Evolutionary conservation across 2,797 vertebrate species (phyloP).

Genomic region (Poecilia velifera): DNA sequence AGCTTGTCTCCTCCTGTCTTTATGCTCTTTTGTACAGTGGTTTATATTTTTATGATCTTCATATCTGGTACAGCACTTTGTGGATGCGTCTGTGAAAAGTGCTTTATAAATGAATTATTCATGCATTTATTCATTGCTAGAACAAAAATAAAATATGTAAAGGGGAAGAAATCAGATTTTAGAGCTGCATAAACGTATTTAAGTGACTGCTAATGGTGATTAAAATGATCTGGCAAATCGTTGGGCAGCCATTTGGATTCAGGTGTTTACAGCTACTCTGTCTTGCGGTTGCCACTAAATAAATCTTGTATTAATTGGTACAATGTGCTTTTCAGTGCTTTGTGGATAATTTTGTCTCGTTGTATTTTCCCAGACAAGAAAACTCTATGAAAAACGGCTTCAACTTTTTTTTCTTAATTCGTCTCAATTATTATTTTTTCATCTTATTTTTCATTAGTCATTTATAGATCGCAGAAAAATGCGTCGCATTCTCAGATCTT

Average conservation of each 20-base stretch:
- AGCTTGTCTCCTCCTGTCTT: background rate
- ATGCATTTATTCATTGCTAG: background rate
- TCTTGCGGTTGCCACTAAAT: background rate
- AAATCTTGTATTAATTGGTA: background rate
- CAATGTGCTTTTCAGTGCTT: background rate
- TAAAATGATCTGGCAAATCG: background rate
- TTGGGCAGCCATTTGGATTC: background rate
- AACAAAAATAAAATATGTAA: background rate
- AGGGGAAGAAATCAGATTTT: background rate
- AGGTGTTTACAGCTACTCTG: background rate
- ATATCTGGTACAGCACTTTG: background rate
- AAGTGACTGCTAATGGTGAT: background rate
- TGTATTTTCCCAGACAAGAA: background rate
- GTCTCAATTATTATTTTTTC: too few relatives aligned
- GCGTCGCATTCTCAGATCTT: background rate
- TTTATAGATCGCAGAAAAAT: background rate
- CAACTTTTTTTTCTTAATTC: background rate
- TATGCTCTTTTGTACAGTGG: background rate
- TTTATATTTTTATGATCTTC: background rate
- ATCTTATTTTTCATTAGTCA: background rate
- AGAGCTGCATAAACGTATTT: background rate
- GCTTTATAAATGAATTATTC: background rate
- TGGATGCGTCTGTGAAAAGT: background rate
- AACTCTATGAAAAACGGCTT: background rate
- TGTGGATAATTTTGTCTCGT: background rate